phyloP scores from a whole-genome alignment of 1,140 invertebrate genomes.

The Drosophila mojavensis region DNA sequence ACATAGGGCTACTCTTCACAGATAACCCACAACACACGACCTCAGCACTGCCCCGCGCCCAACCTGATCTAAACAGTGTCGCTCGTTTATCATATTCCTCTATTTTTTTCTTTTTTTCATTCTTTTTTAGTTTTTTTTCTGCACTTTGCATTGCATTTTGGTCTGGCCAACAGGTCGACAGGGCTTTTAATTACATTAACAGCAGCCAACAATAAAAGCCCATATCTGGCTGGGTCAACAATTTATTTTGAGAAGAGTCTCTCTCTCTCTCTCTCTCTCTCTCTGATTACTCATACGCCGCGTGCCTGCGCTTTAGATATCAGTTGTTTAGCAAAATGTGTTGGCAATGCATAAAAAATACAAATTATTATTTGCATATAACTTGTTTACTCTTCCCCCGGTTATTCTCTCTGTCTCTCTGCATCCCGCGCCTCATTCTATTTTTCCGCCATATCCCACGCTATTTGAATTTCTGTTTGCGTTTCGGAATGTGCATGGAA shows the following conservation, averaged over 20 bases:
- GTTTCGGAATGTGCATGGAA: conserved; percentile 5
- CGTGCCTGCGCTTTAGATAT: conserved; percentile 6
- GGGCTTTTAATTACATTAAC: conserved; percentile 53
- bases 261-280: too few relatives aligned
- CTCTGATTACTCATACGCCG: conserved; percentile 36
- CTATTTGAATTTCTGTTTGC: neutral
- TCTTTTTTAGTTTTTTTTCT: too few relatives aligned
- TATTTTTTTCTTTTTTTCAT: neutral
- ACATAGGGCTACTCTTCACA: too few relatives aligned
- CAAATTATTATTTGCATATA: conserved; percentile 1
- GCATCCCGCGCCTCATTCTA: too few relatives aligned
- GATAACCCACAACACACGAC: neutral
- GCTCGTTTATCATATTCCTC: neutral
- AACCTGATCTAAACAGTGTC: neutral
- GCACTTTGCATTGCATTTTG: conserved; percentile 11
- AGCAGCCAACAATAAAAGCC: conserved; percentile 49
- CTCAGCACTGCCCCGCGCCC: neutral
- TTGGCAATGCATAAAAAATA: conserved; percentile 3
- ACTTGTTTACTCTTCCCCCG: neutral
- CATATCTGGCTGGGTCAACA: conserved; percentile 20
- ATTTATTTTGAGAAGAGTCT: neutral
- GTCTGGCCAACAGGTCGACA: conserved; percentile 45
- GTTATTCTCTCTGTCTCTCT: neutral
- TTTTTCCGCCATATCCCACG: too few relatives aligned
- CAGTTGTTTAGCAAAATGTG: conserved; percentile 26